A percentile compares a stretch with the other conserved stretches of the same genome.
phyloP scores from a whole-genome alignment of 1,140 invertebrate species.

The Temnothorax nylanderi region DNA sequence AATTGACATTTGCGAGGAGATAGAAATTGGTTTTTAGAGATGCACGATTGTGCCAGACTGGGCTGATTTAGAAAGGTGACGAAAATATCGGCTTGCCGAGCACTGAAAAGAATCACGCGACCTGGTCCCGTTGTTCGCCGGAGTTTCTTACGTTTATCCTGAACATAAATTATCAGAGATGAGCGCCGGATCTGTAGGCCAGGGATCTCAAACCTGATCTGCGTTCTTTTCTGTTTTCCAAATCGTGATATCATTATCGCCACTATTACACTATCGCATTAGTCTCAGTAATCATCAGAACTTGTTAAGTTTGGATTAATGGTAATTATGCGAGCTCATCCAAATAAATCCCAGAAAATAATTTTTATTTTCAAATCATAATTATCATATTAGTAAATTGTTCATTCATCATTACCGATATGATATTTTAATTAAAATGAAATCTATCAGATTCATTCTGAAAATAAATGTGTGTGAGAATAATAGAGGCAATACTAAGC shows the following conservation, averaged over 20 bases:
- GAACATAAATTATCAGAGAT: not conserved
- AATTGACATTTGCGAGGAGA: slow-evolving; percentile 70
- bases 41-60: slow-evolving; percentile 46
- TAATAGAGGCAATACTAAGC: slow-evolving; percentile 15
- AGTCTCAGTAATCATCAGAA: not conserved
- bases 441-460: not conserved
- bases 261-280: not conserved
- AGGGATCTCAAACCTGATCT: slow-evolving; percentile 2
- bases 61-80: slow-evolving; percentile 36
- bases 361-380: not conserved
- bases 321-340: slow-evolving; percentile 2
- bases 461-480: slow-evolving; percentile 8
- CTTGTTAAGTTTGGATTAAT: not conserved
- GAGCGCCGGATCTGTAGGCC: not conserved
- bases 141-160: not conserved
- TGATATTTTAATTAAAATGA: not conserved
- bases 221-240: not conserved
- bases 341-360: not conserved
- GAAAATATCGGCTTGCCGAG: slow-evolving; percentile 41
- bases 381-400: slow-evolving; percentile 1
- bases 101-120: slow-evolving; percentile 17
- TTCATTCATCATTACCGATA: not conserved
- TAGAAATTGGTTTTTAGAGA: slow-evolving; percentile 56
- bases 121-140: not conserved
- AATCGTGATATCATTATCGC: not conserved